phyloP scores from a whole-genome alignment of 1,140 invertebrate species.

The Delia radicum region DNA sequence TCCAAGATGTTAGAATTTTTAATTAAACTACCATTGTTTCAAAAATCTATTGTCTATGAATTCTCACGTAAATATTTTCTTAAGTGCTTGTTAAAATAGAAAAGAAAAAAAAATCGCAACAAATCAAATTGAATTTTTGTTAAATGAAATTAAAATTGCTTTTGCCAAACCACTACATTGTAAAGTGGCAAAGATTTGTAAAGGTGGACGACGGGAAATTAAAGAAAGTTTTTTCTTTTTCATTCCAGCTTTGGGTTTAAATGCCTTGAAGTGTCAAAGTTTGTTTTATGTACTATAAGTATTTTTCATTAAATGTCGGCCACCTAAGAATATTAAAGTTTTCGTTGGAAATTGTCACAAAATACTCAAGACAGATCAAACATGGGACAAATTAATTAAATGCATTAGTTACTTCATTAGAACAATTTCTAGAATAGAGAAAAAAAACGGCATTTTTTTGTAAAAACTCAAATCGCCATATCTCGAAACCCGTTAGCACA shows the following conservation, averaged over 20 bases:
- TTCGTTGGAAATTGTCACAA: no score
- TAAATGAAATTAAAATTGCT: neutral
- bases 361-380: no score
- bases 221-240: slow-evolving; percentile 1
- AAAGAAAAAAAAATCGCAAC: neutral
- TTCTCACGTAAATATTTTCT: neutral
- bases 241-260: neutral
- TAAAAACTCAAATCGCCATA: no score
- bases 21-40: neutral
- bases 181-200: neutral
- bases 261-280: slow-evolving; percentile 15
- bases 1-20: neutral
- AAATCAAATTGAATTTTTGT: neutral
- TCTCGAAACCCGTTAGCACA: no score
- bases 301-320: no score
- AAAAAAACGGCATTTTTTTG: no score
- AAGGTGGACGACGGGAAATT: neutral
- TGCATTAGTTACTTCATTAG: no score
- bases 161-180: slow-evolving; percentile 1
- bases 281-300: no score
- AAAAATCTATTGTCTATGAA: neutral
- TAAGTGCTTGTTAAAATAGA: neutral
- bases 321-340: no score
- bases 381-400: no score
- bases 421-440: no score